Evolutionary conservation across 2,113 vertebrate species (phyloP).

Genomic region (Cranoglanis bouderius): DNA sequence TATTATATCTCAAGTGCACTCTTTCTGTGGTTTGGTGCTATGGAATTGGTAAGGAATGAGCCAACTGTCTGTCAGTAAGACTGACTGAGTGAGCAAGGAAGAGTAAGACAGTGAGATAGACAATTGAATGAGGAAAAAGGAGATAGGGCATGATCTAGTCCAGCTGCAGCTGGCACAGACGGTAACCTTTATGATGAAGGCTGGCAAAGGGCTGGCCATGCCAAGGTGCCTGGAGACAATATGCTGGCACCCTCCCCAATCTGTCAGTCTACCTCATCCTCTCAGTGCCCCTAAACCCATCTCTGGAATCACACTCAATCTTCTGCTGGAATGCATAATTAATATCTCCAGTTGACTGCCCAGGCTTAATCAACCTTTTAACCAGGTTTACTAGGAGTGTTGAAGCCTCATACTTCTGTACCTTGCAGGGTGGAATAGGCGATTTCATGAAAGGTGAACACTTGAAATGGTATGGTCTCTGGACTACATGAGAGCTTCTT

Average conservation of each 20-base stretch:
- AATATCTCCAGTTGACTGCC: slow-evolving; percentile 48
- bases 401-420: neutral
- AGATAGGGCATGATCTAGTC: slow-evolving; percentile 33
- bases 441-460: neutral
- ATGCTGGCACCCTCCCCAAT: slow-evolving; percentile 50
- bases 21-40: slow-evolving; percentile 3
- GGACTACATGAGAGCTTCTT: neutral
- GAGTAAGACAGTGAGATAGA: neutral
- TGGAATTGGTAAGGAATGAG: slow-evolving; percentile 7
- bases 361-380: slow-evolving; percentile 51
- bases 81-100: neutral
- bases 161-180: slow-evolving; percentile 53
- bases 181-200: slow-evolving; percentile 48
- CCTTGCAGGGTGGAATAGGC: neutral
- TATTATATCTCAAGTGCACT: neutral
- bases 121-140: slow-evolving; percentile 10
- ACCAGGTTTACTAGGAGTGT: slow-evolving; percentile 37
- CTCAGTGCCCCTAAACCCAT: slow-evolving; percentile 37
- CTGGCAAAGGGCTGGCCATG: slow-evolving; percentile 49
- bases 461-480: neutral
- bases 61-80: neutral
- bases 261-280: slow-evolving; percentile 50
- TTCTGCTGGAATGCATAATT: slow-evolving; percentile 51
- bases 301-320: slow-evolving; percentile 49
- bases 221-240: slow-evolving; percentile 49